Conservation (phyloP, 1,140 invertebrate species). For the Musca domestica region DNA sequence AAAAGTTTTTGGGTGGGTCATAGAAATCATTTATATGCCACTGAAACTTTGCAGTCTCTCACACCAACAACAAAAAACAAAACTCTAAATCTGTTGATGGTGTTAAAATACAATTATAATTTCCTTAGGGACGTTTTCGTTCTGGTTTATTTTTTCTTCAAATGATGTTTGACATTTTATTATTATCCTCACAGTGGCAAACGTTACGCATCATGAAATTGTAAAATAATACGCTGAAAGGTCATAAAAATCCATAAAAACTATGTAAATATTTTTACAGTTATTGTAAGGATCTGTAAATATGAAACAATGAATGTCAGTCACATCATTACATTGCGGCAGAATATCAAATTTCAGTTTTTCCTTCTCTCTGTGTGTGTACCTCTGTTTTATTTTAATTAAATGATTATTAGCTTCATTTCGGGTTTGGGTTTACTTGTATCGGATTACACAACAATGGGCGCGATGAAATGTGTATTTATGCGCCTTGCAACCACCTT, state of each 20-base stretch:
- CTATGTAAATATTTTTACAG: no score
- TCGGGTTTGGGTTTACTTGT: no score
- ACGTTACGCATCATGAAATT: constrained; percentile 18
- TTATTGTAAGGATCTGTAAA: no score
- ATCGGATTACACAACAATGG: no score
- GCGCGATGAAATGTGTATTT: no score
- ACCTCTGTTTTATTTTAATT: not conserved
- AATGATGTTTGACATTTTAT: constrained; percentile 23
- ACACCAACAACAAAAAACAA: not conserved
- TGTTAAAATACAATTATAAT: constrained; percentile 12
- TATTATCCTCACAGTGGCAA: not conserved
- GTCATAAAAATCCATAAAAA: constrained; percentile 15
- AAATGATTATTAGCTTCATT: no score
- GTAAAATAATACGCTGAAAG: constrained; percentile 24
- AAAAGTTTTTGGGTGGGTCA: no score
- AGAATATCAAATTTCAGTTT: not conserved
- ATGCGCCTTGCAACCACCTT: no score
- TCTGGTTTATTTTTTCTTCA: no score
- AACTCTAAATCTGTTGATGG: not conserved
- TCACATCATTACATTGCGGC: not conserved
- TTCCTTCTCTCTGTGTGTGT: not conserved
- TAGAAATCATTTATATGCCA: no score
- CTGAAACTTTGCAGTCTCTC: not conserved
- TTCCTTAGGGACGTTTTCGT: constrained; percentile 24
- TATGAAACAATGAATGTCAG: constrained; percentile 10